A percentile compares a stretch with the other conserved stretches of the same genome.
Conservation (phyloP, 2,797 vertebrate genomes). For the Paratrypauchen microcephalus region DNA sequence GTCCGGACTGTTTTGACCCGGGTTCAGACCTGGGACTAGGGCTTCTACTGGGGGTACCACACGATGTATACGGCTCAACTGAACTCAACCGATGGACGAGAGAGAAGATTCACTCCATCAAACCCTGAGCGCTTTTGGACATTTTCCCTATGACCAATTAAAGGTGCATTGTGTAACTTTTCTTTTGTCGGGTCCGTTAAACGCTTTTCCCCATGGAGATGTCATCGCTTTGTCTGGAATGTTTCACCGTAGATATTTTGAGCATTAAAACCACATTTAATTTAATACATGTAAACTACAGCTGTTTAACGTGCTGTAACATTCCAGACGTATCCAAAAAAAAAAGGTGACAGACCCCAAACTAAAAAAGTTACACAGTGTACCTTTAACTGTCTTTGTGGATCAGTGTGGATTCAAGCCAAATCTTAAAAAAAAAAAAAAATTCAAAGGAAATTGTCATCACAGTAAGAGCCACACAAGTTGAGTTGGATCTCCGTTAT, state of each 20-base stretch:
- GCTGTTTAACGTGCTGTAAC: no score
- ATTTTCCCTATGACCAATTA: neutral
- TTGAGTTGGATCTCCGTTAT: neutral
- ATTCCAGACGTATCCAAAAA: no score
- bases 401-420: neutral
- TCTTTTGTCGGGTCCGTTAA: no score
- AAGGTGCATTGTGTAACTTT: no score
- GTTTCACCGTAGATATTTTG: no score
- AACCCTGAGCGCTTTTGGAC: neutral
- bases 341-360: no score
- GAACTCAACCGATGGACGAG: slow-evolving; percentile 8
- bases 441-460: neutral
- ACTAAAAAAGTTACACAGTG: neutral
- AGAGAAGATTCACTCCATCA: slow-evolving; percentile 10
- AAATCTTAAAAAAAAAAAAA: neutral
- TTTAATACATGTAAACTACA: no score
- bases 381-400: neutral
- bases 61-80: slow-evolving; percentile 54
- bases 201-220: no score
- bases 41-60: slow-evolving; percentile 72
- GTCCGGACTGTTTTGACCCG: slow-evolving; percentile 69
- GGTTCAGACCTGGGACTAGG: slow-evolving; percentile 49
- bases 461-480: neutral
- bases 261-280: no score
- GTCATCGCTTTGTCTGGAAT: no score